A percentile compares a stretch with the other conserved stretches of the same genome.
Conservation (phyloP, 2,888 invertebrate genomes). For the Agonopterix alstromeriana region DNA sequence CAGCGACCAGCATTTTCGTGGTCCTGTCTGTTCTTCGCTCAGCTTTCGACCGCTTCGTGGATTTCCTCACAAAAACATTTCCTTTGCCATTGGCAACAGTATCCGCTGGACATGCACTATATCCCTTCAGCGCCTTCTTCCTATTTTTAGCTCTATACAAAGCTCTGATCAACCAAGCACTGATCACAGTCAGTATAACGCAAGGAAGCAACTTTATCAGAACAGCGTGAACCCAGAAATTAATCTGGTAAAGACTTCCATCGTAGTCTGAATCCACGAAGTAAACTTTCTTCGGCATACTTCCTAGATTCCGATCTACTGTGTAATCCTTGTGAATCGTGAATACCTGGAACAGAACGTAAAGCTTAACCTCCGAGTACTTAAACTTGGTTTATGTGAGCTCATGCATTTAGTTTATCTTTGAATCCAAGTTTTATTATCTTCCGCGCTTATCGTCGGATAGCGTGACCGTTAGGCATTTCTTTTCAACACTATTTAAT, state of each 20-base stretch:
- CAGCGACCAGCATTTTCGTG: constrained; percentile 92
- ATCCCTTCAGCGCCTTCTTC: constrained; percentile 77
- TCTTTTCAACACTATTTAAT: no score
- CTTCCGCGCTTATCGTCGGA: neutral
- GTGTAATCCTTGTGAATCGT: constrained; percentile 53
- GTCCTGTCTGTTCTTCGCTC: constrained; percentile 83
- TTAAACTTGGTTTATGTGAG: no score
- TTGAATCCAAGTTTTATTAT: constrained; percentile 6
- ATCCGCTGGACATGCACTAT: constrained; percentile 58
- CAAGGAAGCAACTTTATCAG: constrained; percentile 89
- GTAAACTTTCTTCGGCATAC: constrained; percentile 52
- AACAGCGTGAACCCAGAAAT: constrained; percentile 90
- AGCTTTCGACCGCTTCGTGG: constrained; percentile 59
- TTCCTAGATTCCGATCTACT: constrained; percentile 21
- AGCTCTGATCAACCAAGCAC: constrained; percentile 83
- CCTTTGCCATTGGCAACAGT: constrained; percentile 51
- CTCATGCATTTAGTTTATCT: neutral
- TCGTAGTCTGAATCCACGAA: constrained; percentile 75
- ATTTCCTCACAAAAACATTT: constrained; percentile 55
- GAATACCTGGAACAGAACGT: constrained; percentile 50
- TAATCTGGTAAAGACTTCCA: constrained; percentile 79
- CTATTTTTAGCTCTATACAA: constrained; percentile 82
- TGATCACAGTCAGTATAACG: constrained; percentile 84
- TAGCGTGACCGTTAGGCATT: constrained; percentile 1
- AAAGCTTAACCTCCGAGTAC: no score